These are phyloP conservation scores for Mythimna vitellina DNA, from an alignment of 2,888 invertebrate genomes.

Conservation along the genomic window DNA sequence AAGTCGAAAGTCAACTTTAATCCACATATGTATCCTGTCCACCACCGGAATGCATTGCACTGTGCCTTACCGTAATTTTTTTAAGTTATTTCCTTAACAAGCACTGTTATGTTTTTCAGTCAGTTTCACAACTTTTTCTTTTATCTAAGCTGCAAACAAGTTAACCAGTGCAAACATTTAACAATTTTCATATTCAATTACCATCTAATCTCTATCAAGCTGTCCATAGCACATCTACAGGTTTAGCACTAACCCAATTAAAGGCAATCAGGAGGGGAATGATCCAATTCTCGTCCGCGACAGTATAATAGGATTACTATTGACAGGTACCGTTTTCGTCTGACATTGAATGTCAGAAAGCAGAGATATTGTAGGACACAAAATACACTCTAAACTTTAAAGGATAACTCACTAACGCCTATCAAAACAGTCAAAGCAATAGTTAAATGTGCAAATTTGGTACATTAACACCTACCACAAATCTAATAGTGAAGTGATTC, in stretches of 20 bases:
- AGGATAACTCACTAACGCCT: constrained; percentile 28
- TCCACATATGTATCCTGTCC: too few relatives aligned
- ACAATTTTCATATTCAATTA: constrained; percentile 3
- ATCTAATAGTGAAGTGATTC: neutral
- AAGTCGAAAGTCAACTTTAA: too few relatives aligned
- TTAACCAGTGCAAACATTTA: neutral
- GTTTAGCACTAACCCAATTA: constrained; percentile 56
- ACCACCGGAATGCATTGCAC: too few relatives aligned
- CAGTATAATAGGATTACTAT: constrained; percentile 57
- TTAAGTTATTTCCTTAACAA: neutral
- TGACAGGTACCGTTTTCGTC: constrained; percentile 37
- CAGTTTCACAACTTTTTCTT: neutral
- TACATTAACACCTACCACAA: neutral
- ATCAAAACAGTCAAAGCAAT: constrained; percentile 13
- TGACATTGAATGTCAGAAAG: constrained; percentile 47
- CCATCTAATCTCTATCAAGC: constrained; percentile 33
- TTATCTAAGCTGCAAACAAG: neutral
- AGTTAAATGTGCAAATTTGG: neutral
- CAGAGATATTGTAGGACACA: constrained; percentile 2
- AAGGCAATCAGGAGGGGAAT: constrained; percentile 39
- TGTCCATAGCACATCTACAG: constrained; percentile 5
- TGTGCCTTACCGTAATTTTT: too few relatives aligned
- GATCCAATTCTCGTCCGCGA: constrained; percentile 47
- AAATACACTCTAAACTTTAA: neutral
- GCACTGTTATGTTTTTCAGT: neutral